Base-by-base conservation (phyloP, 2,888 invertebrate species). In the Plutella xylostella region DNA sequence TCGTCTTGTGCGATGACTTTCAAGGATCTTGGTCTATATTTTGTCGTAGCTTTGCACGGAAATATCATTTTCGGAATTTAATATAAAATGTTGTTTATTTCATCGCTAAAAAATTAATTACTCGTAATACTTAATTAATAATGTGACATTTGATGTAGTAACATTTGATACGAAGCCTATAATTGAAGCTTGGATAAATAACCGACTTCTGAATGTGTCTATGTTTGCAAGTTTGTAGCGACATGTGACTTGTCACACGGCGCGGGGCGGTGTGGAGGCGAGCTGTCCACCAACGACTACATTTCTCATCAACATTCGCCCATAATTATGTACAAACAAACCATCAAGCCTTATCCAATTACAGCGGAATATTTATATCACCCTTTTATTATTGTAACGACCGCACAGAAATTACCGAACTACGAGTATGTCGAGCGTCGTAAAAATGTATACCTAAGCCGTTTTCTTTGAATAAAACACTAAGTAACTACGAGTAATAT, bases 351-450 rank as follows among this genome's bases (percentile, higher is more conserved):
- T 42, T 41, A 43, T 37, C 35, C 51, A 52, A 54, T 58, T 55
- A 60, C 55, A 56, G 55, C 48, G 43, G 43, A 54, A 57, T 58
- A 57, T 60, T 63, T 61, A 61, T 60, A 56, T 56, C 54, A 51
- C 48, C 48, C 52, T 55, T 55, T 59, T 61, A 59, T 60, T 61
- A 62, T 58, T 55, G 52, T 57, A 57, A 60, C 55, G 56, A 54
- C 51, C 31, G 42, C 14, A 30, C 19, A 25, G 17, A 39, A 39
- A 39, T 22, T 12, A 39, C 22, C 6, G 15, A 25, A n/a, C 39
- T 39, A 20, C 39, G 4, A 25, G 9, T 18, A 39, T 17, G 25
- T n/a, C n/a, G n/a, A 34, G 14, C 22, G 7, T 39, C 39, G 15
- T 39, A 39, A 28, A 28, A 28, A 28, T 28, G n/a, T 9, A 28